Evolutionary conservation across 1,140 invertebrate species (phyloP), one percentile per base, ranked within the genome.

Genomic region (Nixonia krombeini): DNA sequence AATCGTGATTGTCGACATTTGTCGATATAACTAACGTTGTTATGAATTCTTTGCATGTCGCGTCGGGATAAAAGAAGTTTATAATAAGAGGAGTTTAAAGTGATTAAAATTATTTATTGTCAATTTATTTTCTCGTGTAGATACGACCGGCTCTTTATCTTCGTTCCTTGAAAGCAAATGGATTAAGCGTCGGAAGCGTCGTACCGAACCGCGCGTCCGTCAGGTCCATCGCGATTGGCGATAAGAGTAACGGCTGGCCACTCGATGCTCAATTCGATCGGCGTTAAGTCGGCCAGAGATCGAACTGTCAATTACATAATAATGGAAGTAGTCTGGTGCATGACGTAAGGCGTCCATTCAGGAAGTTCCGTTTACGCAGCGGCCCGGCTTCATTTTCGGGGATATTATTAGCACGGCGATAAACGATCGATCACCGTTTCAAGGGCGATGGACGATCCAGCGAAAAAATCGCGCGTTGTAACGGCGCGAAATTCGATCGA

Each of bases 331-430:
- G 16, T 50, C 37, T 35, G 38, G 38, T 33, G 29, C 1, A 26
- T 41, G 51, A 53, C 45, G 50, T 63, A 50, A 63, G 58, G 9
- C 9, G 12, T 15, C 33, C 29, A 55, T 67, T 59, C 45, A 69
- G 53, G 67, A 74, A 73, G 29, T n/a, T n/a, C n/a, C n/a, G n/a
- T n/a, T n/a, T n/a, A n/a, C n/a, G n/a, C n/a, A n/a, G n/a, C n/a
- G n/a, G 40, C 40, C 37, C 47, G 56, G 57, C 55, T 29, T 40
- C 66, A 45, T 66, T 70, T 28, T 28, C 29, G 25, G 50, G 55
- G 12, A 31, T 74, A 70, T 73, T 72, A 63, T 73, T 73, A 59
- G 31, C 53, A 44, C 6, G 1, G 4, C n/a, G 5, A 21, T 42
- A 42, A 42, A 42, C 37, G 6, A 40, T 40, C 37, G 9, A 40